A percentile compares a stretch with the other conserved stretches of the same genome.
Conservation (phyloP, 2,113 vertebrate genomes). For the Planiliza haematocheilus region DNA sequence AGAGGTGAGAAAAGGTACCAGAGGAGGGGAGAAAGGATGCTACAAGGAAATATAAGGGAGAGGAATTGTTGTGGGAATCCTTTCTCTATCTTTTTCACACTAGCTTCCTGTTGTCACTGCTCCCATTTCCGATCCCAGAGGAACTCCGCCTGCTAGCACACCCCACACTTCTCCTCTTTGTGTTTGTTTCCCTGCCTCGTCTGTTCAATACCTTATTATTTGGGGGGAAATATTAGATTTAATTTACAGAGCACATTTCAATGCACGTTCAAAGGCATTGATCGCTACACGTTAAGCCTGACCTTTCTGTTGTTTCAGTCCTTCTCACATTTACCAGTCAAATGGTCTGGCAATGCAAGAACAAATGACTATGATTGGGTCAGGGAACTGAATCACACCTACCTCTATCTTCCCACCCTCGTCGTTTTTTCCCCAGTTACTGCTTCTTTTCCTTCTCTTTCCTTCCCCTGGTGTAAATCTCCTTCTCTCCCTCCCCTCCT, state of each 20-base stretch:
- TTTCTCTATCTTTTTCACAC: conserved; percentile 57
- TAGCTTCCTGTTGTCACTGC: conserved; percentile 69
- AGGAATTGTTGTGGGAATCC: conserved; percentile 64
- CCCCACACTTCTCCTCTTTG: conserved; percentile 39
- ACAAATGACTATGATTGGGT: conserved; percentile 25
- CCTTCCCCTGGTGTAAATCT: conserved; percentile 30
- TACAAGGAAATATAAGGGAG: conserved; percentile 32
- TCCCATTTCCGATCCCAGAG: conserved; percentile 70
- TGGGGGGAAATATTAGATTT: background rate
- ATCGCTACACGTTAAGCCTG: background rate
- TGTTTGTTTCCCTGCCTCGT: conserved; percentile 35
- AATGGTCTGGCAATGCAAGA: background rate
- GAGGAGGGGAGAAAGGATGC: conserved; percentile 36
- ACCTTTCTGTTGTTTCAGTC: conserved; percentile 12
- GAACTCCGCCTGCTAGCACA: conserved; percentile 42
- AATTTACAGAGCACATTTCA: background rate
- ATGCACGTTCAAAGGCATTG: background rate
- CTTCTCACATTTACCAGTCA: conserved; percentile 6
- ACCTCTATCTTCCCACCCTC: background rate
- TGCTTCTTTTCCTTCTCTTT: conserved; percentile 34
- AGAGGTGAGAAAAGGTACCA: conserved; percentile 47
- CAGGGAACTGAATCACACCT: background rate
- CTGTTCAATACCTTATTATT: conserved; percentile 7
- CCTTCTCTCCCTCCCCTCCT: conserved; percentile 29
- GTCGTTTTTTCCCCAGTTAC: conserved; percentile 14